Evolutionary conservation across 2,113 vertebrate species (phyloP).

Genomic region (Rhinolophus sinicus): DNA sequence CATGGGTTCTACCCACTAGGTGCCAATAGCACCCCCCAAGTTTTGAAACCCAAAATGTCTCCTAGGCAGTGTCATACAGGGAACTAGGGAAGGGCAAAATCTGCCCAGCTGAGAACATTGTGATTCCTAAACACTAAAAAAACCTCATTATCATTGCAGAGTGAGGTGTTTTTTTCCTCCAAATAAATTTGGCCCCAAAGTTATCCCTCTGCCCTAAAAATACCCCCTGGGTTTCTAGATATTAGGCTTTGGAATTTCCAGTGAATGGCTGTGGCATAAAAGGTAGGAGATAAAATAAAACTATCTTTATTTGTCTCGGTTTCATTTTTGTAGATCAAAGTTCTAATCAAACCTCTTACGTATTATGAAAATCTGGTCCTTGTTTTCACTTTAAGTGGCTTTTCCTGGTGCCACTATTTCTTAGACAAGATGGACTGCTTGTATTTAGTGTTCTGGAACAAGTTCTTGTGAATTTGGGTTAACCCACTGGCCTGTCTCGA

Average conservation of each 20-base stretch:
- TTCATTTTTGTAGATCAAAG: not conserved
- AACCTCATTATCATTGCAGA: fast-evolving
- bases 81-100: fast-evolving
- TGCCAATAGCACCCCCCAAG: fast-evolving
- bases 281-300: not conserved
- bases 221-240: not conserved
- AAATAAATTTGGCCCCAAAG: not conserved
- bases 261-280: not conserved
- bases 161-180: not conserved
- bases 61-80: not conserved
- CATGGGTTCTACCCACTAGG: not conserved
- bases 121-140: not conserved
- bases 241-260: not conserved
- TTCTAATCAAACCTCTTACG: not conserved
- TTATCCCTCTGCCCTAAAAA: fast-evolving
- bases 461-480: not conserved
- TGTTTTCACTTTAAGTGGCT: not conserved
- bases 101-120: not conserved
- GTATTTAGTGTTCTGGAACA: not conserved
- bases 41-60: not conserved
- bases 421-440: not conserved
- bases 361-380: not conserved
- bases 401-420: not conserved
- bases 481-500: fast-evolving
- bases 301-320: not conserved